Conservation (phyloP, 2,113 vertebrate species). For the Nibea coibor region DNA sequence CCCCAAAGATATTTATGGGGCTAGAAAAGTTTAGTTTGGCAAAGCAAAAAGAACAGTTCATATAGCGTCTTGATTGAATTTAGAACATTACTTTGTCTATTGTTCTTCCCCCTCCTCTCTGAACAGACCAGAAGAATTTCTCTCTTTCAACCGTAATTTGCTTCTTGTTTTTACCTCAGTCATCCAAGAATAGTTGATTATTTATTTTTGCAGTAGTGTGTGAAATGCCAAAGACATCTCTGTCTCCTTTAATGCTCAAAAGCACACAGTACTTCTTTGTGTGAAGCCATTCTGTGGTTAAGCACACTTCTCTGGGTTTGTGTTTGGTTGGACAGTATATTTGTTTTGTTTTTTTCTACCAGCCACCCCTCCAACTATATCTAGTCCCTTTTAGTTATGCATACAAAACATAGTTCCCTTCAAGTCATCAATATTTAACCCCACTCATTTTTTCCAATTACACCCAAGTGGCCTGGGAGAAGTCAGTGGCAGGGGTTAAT, state of each 20-base stretch:
- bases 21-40: constrained; percentile 21
- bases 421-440: constrained; percentile 11
- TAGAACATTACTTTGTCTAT: constrained; percentile 53
- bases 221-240: constrained; percentile 59
- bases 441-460: not conserved
- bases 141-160: constrained; percentile 2
- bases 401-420: constrained; percentile 6
- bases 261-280: constrained; percentile 66
- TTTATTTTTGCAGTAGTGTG: constrained; percentile 60
- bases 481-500: constrained; percentile 39
- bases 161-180: constrained; percentile 21
- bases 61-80: constrained; percentile 46
- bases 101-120: constrained; percentile 22
- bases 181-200: constrained; percentile 48
- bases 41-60: constrained; percentile 21
- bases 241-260: constrained; percentile 17
- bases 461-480: not conserved
- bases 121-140: constrained; percentile 2
- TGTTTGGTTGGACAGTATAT: constrained; percentile 9
- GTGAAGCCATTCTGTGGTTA: constrained; percentile 39
- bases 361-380: not conserved
- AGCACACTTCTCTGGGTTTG: constrained; percentile 47
- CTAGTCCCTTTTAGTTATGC: not conserved
- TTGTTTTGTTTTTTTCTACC: not conserved
- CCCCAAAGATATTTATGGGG: constrained; percentile 38